phyloP scores from a whole-genome alignment of 2,797 vertebrate genomes.

The Cirrhinus molitorella region DNA sequence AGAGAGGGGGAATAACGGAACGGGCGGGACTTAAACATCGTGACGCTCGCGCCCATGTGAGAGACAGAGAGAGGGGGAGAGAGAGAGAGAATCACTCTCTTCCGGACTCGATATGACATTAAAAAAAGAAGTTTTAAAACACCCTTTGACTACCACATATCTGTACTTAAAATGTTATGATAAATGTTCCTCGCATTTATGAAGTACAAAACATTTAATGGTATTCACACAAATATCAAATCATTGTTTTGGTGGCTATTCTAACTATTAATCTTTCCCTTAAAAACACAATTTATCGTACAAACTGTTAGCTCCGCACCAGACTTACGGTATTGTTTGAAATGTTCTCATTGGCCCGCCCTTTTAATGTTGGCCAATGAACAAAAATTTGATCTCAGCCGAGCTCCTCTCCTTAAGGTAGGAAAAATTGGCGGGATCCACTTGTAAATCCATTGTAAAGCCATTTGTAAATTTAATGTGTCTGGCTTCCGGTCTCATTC shows the following conservation, averaged over 20 bases:
- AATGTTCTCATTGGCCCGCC: background rate
- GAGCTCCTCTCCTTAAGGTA: background rate
- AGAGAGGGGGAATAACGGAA: conserved; percentile 59
- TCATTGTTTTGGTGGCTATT: background rate
- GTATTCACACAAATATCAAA: background rate
- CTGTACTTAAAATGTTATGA: background rate
- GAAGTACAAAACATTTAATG: background rate
- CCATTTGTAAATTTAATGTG: no score
- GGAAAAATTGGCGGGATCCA: no score
- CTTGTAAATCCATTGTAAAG: no score
- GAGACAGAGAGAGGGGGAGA: conserved; percentile 20
- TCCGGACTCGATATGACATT: background rate
- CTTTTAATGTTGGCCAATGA: background rate
- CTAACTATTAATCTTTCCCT: no score
- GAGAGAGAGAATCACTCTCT: background rate
- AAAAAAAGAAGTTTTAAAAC: background rate
- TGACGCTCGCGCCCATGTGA: background rate
- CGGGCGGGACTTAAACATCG: conserved; percentile 41
- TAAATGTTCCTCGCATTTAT: background rate
- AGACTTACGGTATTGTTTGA: background rate
- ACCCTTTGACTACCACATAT: background rate
- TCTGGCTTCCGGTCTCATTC: no score
- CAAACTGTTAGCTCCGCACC: background rate
- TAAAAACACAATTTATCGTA: background rate
- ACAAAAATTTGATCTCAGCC: background rate